These are phyloP conservation scores for Puffinus mauretanicus DNA, from an alignment of 2,113 vertebrate species.

Conservation along the genomic window DNA sequence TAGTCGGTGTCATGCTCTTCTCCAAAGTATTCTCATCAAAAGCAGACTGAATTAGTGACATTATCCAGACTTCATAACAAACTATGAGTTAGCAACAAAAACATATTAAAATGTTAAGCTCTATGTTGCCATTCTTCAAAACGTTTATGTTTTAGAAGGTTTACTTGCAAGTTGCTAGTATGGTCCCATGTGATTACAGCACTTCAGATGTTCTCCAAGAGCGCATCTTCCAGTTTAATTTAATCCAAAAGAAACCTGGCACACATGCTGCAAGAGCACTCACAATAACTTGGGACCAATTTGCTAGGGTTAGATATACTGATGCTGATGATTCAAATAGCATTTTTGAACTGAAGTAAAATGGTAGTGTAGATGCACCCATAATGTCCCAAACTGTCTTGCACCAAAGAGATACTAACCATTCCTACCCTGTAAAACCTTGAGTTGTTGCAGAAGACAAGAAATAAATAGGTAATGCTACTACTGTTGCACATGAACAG, in stretches of 20 bases:
- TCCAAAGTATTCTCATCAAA: not conserved
- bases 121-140: not conserved
- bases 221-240: not conserved
- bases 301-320: not conserved
- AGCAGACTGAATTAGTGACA: not conserved
- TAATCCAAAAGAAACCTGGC: not conserved
- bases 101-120: not conserved
- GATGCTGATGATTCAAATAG: not conserved
- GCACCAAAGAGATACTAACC: not conserved
- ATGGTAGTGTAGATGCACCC: not conserved
- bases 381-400: not conserved
- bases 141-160: not conserved
- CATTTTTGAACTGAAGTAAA: not conserved
- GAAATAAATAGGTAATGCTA: conserved; percentile 54
- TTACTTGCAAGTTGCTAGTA: not conserved
- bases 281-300: not conserved
- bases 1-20: not conserved
- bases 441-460: not conserved
- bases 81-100: not conserved
- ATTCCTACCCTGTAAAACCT: not conserved
- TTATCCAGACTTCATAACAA: not conserved
- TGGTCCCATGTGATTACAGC: not conserved
- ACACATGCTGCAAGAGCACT: not conserved
- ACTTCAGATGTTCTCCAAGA: not conserved
- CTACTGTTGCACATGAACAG: not conserved